Evolutionary conservation across 2,888 invertebrate species (phyloP), one percentile per base, ranked within the genome.

Genomic region (Encarsia formosa): DNA sequence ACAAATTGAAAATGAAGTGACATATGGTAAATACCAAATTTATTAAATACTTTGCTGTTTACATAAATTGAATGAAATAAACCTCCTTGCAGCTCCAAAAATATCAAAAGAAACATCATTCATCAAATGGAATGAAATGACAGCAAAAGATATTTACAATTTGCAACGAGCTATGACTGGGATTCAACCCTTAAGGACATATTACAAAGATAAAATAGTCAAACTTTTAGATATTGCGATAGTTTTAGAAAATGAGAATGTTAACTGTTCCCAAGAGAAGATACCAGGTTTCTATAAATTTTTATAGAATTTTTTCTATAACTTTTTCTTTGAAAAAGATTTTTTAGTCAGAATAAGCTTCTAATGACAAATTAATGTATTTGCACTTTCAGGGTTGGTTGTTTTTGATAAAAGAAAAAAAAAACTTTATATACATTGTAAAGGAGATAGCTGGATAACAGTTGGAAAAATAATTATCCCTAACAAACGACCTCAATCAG

Each of bases 401-500:
- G 73, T 77, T 63, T 88, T 82, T 68, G 78, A 82, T 65, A 80
- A 80, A 59, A 70, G 67, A 43, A 75, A 67, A 5, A 80, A 84
- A 65, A 73, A 78, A 18, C 70, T 91, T 47, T 77, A 79, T 67
- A 79, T 91, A 26, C 75, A 80, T 49, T 91, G 91, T 75, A 79
- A 78, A 59, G 81, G 84, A 65, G 77, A 77, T 45, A 79, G 76
- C 59, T 85, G 80, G 76, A 74, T 92, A 54, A 80, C 82, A 70
- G 80, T 89, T 51, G 76, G 76, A 59, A 79, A 79, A 61, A 60
- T 92, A 49, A 79, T 82, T 65, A 72, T 91, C 52, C 77, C 82
- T 60, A 84, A 85, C 9, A 86, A 82, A 69, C 85, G 81, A 70
- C 76, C 80, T 63, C 89, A 94, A 82, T 81, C 78, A 43, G 88